Conservation (phyloP, 2,113 vertebrate species). For the Vicugna pacos region DNA sequence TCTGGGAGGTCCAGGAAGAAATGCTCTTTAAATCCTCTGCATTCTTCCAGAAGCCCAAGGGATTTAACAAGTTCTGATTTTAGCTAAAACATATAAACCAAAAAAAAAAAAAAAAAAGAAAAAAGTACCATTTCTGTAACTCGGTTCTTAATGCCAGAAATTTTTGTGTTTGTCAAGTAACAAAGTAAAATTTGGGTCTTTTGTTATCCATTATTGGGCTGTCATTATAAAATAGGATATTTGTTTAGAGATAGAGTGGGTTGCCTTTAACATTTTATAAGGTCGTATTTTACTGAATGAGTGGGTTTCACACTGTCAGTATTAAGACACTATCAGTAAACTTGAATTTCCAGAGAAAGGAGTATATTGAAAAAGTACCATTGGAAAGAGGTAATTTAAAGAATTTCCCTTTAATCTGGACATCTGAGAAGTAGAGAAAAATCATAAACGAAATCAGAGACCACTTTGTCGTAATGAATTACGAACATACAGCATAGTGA, state of each 20-base stretch:
- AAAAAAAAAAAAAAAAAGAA: background rate
- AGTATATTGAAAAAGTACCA: slow-evolving; percentile 21
- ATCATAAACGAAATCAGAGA: slow-evolving; percentile 65
- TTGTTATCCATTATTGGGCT: slow-evolving; percentile 8
- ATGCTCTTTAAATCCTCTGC: slow-evolving; percentile 66
- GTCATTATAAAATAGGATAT: slow-evolving; percentile 4
- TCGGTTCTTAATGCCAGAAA: slow-evolving; percentile 42
- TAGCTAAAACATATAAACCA: slow-evolving; percentile 56
- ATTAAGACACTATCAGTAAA: slow-evolving; percentile 50
- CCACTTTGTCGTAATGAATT: slow-evolving; percentile 57
- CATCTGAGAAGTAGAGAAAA: slow-evolving; percentile 68
- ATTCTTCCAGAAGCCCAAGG: slow-evolving; percentile 70
- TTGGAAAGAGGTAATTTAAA: slow-evolving; percentile 26
- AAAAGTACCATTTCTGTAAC: background rate
- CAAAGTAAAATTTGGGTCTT: slow-evolving; percentile 28
- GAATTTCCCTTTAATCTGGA: slow-evolving; percentile 43
- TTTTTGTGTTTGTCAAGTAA: slow-evolving; percentile 48
- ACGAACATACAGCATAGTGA: slow-evolving; percentile 48
- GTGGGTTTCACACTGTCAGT: background rate
- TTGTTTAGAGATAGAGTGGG: background rate
- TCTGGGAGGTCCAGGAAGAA: slow-evolving; percentile 71
- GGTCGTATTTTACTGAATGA: slow-evolving; percentile 31
- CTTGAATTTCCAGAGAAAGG: slow-evolving; percentile 45
- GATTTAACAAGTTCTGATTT: slow-evolving; percentile 72
- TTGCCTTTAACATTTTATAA: slow-evolving; percentile 1